These are phyloP conservation scores for Myiotriccus ornatus DNA, from an alignment of 2,797 vertebrate species.

Conservation along the genomic window DNA sequence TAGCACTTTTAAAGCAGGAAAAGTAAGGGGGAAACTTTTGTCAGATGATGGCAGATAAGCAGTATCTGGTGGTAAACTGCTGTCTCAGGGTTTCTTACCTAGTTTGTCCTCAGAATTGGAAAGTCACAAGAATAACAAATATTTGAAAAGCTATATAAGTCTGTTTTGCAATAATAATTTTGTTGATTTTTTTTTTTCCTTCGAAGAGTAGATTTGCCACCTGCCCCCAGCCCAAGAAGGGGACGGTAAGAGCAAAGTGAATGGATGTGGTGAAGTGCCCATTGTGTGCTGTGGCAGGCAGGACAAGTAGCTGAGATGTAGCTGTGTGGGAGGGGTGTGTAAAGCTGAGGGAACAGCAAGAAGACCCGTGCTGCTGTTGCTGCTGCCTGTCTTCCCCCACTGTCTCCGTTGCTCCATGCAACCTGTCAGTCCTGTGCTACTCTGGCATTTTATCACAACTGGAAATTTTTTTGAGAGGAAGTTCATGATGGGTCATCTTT, in stretches of 20 bases:
- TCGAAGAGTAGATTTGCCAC: neutral
- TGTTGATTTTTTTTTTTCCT: neutral
- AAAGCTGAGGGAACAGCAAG: neutral
- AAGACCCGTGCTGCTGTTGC: neutral
- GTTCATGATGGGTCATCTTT: neutral
- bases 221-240: neutral
- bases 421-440: neutral
- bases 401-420: neutral
- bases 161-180: neutral
- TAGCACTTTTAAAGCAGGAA: slow-evolving; percentile 10
- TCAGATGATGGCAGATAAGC: neutral
- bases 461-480: neutral
- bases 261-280: neutral
- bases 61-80: neutral
- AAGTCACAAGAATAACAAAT: neutral
- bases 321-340: neutral
- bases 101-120: neutral
- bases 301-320: neutral
- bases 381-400: neutral
- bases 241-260: neutral
- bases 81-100: neutral
- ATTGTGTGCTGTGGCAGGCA: fast-evolving
- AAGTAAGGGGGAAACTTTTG: neutral
- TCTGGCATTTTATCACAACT: neutral
- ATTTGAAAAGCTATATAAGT: neutral